Percentiles rank a stretch among this genome's conserved stretches.
phyloP scores from a whole-genome alignment of 2,113 vertebrate genomes.

The Phrynosoma blainvillii region DNA sequence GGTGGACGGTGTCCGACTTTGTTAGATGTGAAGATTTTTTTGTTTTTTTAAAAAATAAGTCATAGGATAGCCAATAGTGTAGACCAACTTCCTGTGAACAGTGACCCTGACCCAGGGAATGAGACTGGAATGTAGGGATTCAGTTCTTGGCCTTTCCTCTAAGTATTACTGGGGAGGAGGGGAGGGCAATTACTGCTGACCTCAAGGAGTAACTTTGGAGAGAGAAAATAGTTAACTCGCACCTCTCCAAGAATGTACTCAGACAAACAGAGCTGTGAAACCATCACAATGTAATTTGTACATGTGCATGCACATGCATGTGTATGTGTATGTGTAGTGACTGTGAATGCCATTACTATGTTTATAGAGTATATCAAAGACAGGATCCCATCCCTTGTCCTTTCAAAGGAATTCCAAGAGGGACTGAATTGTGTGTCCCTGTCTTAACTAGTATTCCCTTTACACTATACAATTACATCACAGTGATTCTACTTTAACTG shows the following conservation, averaged over 20 bases:
- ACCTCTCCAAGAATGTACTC: not conserved
- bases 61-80: constrained; percentile 38
- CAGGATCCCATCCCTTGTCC: not conserved
- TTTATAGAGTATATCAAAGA: not conserved
- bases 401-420: not conserved
- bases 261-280: not conserved
- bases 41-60: not conserved
- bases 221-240: not conserved
- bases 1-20: constrained; percentile 18
- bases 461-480: too few relatives aligned
- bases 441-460: not conserved
- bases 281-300: not conserved
- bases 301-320: not conserved
- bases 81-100: constrained; percentile 52
- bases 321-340: not conserved
- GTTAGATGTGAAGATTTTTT: constrained; percentile 39
- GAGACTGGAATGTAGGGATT: constrained; percentile 61
- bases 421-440: not conserved
- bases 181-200: constrained; percentile 51
- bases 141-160: constrained; percentile 46
- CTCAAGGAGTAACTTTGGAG: constrained; percentile 34
- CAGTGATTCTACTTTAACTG: too few relatives aligned
- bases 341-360: not conserved
- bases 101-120: constrained; percentile 56
- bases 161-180: constrained; percentile 24